A percentile compares a stretch with the other conserved stretches of the same genome.
Conservation (phyloP, 2,113 vertebrate genomes). For the Cochlearius cochlearius region DNA sequence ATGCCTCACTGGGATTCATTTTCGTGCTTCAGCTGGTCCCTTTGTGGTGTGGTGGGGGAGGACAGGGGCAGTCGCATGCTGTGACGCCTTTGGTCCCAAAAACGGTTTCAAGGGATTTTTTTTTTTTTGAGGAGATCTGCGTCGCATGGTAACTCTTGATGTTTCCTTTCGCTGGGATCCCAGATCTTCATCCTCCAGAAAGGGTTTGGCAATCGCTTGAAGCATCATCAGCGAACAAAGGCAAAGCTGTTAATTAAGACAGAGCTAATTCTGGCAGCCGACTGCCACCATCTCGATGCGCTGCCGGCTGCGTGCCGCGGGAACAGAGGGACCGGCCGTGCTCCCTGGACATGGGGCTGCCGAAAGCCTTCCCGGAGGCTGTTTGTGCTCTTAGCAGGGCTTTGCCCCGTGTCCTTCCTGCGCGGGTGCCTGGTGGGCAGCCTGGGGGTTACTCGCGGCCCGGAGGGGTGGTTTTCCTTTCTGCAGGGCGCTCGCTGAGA, state of each 20-base stretch:
- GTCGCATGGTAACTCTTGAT: neutral
- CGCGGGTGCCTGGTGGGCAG: neutral
- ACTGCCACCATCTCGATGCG: neutral
- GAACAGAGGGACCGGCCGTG: neutral
- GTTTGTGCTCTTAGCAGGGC: neutral
- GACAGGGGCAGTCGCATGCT: rapidly evolving
- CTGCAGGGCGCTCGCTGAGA: neutral
- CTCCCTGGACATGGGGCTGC: neutral
- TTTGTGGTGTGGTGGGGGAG: neutral
- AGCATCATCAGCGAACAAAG: constrained; percentile 50
- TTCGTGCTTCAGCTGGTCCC: neutral
- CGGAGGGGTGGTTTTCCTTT: neutral
- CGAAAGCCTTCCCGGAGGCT: neutral
- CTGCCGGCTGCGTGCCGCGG: neutral
- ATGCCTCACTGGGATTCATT: neutral
- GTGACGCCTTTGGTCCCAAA: neutral
- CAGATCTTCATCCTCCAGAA: constrained; percentile 44
- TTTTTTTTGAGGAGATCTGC: neutral
- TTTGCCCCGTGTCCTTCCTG: rapidly evolving
- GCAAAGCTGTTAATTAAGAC: constrained; percentile 63
- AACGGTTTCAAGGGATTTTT: neutral
- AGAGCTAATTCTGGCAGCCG: constrained; percentile 55
- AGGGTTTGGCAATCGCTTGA: constrained; percentile 46
- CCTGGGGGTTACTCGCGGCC: neutral
- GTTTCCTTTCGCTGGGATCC: neutral